phyloP scores from a whole-genome alignment of 2,797 vertebrate species.

The Notolabrus celidotus region DNA sequence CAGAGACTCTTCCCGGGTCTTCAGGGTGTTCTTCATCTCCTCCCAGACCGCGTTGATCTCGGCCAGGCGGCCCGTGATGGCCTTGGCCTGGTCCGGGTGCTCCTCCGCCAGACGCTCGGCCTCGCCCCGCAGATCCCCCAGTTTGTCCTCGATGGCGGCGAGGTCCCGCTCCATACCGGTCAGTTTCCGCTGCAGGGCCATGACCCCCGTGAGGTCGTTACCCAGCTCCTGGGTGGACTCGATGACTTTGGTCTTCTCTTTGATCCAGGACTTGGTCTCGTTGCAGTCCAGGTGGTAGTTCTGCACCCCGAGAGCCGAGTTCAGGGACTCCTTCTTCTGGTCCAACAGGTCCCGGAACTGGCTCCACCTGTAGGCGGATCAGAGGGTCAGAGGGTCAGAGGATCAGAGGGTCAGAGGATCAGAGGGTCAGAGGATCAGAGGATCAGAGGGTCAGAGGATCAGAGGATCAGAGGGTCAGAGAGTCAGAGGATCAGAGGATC shows the following conservation, averaged over 20 bases:
- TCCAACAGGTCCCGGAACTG: slow-evolving; percentile 95
- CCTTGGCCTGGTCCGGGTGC: slow-evolving; percentile 93
- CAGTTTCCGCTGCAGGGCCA: slow-evolving; percentile 94
- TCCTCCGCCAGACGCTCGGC: slow-evolving; percentile 89
- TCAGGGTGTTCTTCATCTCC: slow-evolving; percentile 90
- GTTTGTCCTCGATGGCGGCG: slow-evolving; percentile 93
- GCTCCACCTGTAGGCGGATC: slow-evolving; percentile 89
- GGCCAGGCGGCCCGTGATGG: slow-evolving; percentile 90
- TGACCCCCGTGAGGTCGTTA: slow-evolving; percentile 93
- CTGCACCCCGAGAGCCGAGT: slow-evolving; percentile 94
- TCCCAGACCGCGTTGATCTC: slow-evolving; percentile 94
- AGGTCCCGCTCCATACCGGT: slow-evolving; percentile 95
- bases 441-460: too few relatives aligned
- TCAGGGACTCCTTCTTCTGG: slow-evolving; percentile 92
- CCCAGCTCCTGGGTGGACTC: slow-evolving; percentile 96
- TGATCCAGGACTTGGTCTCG: slow-evolving; percentile 97
- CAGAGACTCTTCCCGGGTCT: slow-evolving; percentile 93
- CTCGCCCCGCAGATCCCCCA: slow-evolving; percentile 90
- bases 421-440: too few relatives aligned
- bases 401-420: too few relatives aligned
- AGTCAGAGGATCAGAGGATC: too few relatives aligned
- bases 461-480: too few relatives aligned
- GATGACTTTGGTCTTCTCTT: slow-evolving; percentile 96
- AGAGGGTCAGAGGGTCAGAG: too few relatives aligned
- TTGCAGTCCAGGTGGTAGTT: slow-evolving; percentile 98